These are phyloP conservation scores for Leptestheria dahalacensis DNA, from an alignment of 1,140 invertebrate species.

Conservation along the genomic window DNA sequence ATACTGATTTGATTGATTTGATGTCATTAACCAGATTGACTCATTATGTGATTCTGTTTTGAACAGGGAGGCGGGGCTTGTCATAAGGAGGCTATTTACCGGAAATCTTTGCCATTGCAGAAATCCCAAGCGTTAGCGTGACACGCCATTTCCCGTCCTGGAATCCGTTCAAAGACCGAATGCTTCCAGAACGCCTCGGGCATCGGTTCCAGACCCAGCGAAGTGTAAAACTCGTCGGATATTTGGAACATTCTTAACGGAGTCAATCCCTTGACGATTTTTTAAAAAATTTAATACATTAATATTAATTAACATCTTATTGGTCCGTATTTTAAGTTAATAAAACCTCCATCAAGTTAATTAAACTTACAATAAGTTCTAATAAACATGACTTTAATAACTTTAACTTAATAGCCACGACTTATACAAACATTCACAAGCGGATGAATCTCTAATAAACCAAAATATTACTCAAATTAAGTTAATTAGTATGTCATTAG, in stretches of 20 bases:
- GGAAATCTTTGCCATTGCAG: conserved; percentile 62
- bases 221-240: conserved; percentile 73
- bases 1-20: too few relatives aligned
- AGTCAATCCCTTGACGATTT: conserved; percentile 42
- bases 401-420: conserved; percentile 24
- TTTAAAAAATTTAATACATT: neutral
- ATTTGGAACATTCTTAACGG: conserved; percentile 57
- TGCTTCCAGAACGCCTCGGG: conserved; percentile 62
- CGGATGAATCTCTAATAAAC: too few relatives aligned
- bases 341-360: conserved; percentile 24
- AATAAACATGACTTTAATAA: conserved; percentile 31
- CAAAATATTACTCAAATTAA: too few relatives aligned
- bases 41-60: too few relatives aligned
- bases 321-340: neutral
- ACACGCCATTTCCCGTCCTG: conserved; percentile 55
- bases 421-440: too few relatives aligned
- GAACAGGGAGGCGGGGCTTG: too few relatives aligned
- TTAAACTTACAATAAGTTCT: conserved; percentile 28
- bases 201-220: conserved; percentile 67
- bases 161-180: conserved; percentile 62
- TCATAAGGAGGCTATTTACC: too few relatives aligned
- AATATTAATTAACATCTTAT: too few relatives aligned
- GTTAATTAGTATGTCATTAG: neutral
- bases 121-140: conserved; percentile 80
- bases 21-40: too few relatives aligned